Evolutionary conservation across 2,113 vertebrate species (phyloP), one percentile per base, ranked within the genome.

Genomic region (Gobius niger): DNA sequence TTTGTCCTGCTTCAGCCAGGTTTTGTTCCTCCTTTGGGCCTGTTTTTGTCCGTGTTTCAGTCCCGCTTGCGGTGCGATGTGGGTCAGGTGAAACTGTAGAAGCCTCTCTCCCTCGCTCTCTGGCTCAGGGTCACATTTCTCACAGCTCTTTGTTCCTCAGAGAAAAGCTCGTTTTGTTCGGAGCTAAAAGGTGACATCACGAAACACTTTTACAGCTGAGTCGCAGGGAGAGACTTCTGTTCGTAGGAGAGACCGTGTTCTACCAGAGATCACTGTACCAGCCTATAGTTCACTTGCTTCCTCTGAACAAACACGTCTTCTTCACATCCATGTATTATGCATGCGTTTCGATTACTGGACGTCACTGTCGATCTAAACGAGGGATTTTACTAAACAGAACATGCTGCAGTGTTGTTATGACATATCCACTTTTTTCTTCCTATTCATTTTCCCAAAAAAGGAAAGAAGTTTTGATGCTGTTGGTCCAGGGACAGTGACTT

Each of bases 161-260:
- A 42, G 56, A 60, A 60, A 42, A 44, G 57, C 14, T 4, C 40
- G 6, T 13, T 60, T 44, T 9, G 57, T 60, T 60, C 40, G 7
- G 14, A n/a, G 57, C 56, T 14, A 7, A 59, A 40, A 59, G 12
- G 57, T 60, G 57, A 60, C 57, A 60, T 42, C 57, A 60, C 15
- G 57, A 60, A 42, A 42, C 34, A 42, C 42, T 60, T 60, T 54
- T 54, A 24, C 52, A 54, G 4, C 16, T 5, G 13, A 41, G 56
- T 41, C 12, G 41, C 34, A 59, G 19, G 0, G 24, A 57, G 18
- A 9, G 24, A 16, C 7, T 9, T 2, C 19, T 24, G 11, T 56
- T 51, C 49, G 16, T 7, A 49, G 47, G 2, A n/a, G n/a, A n/a
- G n/a, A n/a, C 14, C 1, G 49, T 51, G 24, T 51, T 16, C 10